These are phyloP conservation scores for Amiota minor DNA, from an alignment of 2,888 invertebrate species.

Conservation along the genomic window DNA sequence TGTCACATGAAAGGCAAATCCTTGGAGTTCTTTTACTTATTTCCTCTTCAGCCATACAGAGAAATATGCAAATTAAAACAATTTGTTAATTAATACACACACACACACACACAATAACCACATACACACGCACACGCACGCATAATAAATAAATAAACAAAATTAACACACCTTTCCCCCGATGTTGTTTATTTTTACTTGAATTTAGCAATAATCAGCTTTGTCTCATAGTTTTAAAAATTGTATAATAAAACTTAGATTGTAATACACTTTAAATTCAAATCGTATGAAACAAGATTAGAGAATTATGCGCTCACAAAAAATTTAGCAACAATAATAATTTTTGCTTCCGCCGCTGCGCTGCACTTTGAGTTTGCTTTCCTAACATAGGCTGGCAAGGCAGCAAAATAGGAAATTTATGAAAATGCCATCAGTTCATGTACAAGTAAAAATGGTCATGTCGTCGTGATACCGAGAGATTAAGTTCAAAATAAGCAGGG, in stretches of 20 bases:
- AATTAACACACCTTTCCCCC: constrained; percentile 40
- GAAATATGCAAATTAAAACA: constrained; percentile 50
- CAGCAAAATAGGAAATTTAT: too few species aligned
- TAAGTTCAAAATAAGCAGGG: too few species aligned
- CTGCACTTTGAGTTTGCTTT: not conserved
- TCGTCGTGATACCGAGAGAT: too few species aligned
- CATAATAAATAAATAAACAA: constrained; percentile 46
- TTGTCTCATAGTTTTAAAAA: constrained; percentile 51
- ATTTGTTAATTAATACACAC: constrained; percentile 42
- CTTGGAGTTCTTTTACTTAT: constrained; percentile 36
- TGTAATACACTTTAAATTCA: constrained; percentile 35
- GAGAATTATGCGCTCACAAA: not conserved
- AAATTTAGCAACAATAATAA: constrained; percentile 15
- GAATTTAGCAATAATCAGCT: constrained; percentile 46
- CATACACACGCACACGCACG: constrained; percentile 37
- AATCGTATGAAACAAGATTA: not conserved
- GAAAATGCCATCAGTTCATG: too few species aligned
- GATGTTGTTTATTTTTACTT: not conserved
- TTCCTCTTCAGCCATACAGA: not conserved
- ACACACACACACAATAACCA: constrained; percentile 37
- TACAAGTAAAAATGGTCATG: too few species aligned
- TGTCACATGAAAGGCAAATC: constrained; percentile 21
- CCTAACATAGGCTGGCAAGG: too few species aligned
- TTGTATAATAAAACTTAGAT: not conserved
- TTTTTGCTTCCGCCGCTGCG: not conserved